Evolutionary conservation across 1,140 invertebrate genomes (phyloP), one percentile per base, ranked within the genome.

Genomic region (Coelopa frigida): DNA sequence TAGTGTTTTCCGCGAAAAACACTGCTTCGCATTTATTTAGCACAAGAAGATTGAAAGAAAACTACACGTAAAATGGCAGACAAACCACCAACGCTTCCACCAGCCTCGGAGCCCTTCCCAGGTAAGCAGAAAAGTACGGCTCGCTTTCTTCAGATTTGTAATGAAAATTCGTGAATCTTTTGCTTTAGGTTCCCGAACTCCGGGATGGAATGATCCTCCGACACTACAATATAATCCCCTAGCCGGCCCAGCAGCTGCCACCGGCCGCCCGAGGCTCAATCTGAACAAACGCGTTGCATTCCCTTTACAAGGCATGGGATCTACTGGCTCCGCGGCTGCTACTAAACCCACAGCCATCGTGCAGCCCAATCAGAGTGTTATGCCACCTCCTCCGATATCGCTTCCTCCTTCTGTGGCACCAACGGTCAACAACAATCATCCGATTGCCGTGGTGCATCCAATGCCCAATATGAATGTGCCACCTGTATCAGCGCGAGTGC

Each of bases 171-270:
- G 14, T 18, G n/a, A n/a, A 11, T 32, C 12, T 21, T 33, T 21
- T 21, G 7, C n/a, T 8, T 29, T 10, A 46, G 61, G 61, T 11
- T 60, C 61, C 11, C 51, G 59, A 1, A 65, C 61, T 6, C 63
- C 63, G 14, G 63, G 63, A 15, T 66, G 63, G 63, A 66, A 66
- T 42, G 63, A 66, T 52, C 63, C 63, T 33, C 63, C 63, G 4
- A 57, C 57, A 35, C 11, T 66, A 2, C 20, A 44, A n/a, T 44
- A 31, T 5, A 57, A 46, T 46, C 36, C 57, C 5, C 27, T 35
- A 6, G 14, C 39, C n/a, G 27, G 37, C 17, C 40, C 23, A 48
- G 52, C 50, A n/a, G 31, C 38, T 0, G 49, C 27, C 39, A 50
- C 27, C 20, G 50, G 53, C 15, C 53, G 64, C 5, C 58, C 60